Evolutionary conservation across 2,797 vertebrate species (phyloP).

Genomic region (Bovichtus diacanthus): DNA sequence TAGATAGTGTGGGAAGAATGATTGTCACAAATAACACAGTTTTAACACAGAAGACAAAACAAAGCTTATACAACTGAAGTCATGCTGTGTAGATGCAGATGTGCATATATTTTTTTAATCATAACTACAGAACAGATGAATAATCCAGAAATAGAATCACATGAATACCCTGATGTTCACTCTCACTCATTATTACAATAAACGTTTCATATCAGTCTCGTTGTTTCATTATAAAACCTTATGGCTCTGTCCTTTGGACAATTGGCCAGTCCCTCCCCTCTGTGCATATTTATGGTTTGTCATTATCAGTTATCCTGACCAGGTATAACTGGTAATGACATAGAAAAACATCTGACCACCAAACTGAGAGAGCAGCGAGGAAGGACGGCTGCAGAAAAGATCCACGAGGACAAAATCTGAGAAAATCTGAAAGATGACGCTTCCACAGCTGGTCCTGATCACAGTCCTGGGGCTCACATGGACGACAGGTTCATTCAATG

Average conservation of each 20-base stretch:
- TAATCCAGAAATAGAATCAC: background rate
- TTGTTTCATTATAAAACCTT: constrained; percentile 22
- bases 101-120: background rate
- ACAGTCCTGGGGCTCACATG: constrained; percentile 63
- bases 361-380: background rate
- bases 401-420: constrained; percentile 1
- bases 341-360: background rate
- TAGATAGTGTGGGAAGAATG: background rate
- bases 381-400: constrained; percentile 22
- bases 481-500: constrained; percentile 71
- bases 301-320: constrained; percentile 5
- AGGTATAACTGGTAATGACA: constrained; percentile 45
- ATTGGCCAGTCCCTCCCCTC: constrained; percentile 46
- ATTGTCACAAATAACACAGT: background rate
- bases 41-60: background rate
- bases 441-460: constrained; percentile 54
- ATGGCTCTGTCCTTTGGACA: constrained; percentile 58
- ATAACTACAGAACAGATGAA: background rate
- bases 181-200: background rate
- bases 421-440: constrained; percentile 48
- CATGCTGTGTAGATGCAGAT: background rate
- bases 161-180: background rate
- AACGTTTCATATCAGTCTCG: constrained; percentile 28
- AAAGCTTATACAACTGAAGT: background rate
- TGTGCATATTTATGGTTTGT: constrained; percentile 33